Evolutionary conservation across 2,888 invertebrate species (phyloP), one percentile per base, ranked within the genome.

Genomic region (Pyralis farinalis): DNA sequence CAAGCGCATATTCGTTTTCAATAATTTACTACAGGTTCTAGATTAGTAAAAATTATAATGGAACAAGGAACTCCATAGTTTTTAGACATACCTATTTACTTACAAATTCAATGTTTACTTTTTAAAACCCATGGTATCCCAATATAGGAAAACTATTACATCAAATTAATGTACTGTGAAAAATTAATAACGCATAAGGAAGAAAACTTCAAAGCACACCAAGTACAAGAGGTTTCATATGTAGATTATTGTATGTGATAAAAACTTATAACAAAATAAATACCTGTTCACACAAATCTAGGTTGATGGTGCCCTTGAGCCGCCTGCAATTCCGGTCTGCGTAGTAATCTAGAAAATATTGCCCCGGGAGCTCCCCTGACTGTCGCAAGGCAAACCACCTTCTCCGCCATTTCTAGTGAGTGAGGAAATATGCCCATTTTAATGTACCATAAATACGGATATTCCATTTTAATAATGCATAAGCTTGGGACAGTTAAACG

Each of bases 241-340:
- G 11, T 7, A 12, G 7, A 12, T 10, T 10, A 9, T n/a, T 12
- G 12, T 7, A 25, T 16, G 6, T 25, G 22, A 34, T 28, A 12
- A 27, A 20, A 29, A 10, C 6, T 1, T 27, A n/a, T n/a, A 35
- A 22, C 11, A 40, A 22, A 30, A 40, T 44, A 64, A 63, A 59
- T 83, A 97, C 96, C 91, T 98, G 97, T 87, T 98, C 97, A 82
- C 98, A 98, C 76, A 97, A 95, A 90, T 98, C 98, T 67, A 98
- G 91, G 91, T 98, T 96, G 66, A 98, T 97, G 46, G 93, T 92
- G 65, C 97, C 97, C 88, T 97, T 97, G 55, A 95, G 90, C 67
- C 96, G 95, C 60, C 95, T 92, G 76, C 95, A 94, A 70, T 94
- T 93, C 63, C 93, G 92, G 78, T 98, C 97, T 28, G 96, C 95